Conservation (phyloP, 2,113 vertebrate species). For the human (Homo sapiens) region DNA sequence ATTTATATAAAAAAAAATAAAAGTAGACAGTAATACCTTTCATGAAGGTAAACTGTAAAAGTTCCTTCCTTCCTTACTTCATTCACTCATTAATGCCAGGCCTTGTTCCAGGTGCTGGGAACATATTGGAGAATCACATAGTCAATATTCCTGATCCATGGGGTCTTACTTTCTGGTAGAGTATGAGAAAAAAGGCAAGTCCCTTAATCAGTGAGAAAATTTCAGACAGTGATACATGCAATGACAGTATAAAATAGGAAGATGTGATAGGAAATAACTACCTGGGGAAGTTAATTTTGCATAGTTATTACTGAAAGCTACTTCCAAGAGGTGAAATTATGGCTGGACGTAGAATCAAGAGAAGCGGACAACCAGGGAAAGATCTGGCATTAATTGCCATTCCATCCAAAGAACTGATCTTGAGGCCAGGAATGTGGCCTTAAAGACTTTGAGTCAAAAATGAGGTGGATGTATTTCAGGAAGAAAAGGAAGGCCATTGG, state of each 20-base stretch:
- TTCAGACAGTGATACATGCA: background rate
- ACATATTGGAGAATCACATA: background rate
- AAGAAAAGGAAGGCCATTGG: background rate
- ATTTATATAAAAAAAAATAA: background rate
- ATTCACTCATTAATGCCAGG: slow-evolving; percentile 1
- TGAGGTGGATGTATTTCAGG: background rate
- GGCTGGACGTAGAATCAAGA: background rate
- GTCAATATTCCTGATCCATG: background rate
- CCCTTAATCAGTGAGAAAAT: background rate
- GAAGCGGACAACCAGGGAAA: background rate
- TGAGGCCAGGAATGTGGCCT: background rate
- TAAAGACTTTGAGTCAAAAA: no score
- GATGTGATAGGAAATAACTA: background rate
- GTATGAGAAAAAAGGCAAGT: background rate
- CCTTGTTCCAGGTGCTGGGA: background rate
- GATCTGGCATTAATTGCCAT: background rate
- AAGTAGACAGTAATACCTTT: background rate
- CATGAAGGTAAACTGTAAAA: background rate
- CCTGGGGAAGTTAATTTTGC: background rate
- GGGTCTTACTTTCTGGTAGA: background rate
- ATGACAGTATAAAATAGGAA: background rate
- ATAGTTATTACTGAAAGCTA: background rate
- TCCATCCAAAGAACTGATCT: background rate
- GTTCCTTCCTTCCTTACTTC: background rate
- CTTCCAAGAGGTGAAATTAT: slow-evolving; percentile 26